Percentiles rank a stretch among this genome's conserved stretches.
Conservation (phyloP, 2,113 vertebrate genomes). For the Murina feae region DNA sequence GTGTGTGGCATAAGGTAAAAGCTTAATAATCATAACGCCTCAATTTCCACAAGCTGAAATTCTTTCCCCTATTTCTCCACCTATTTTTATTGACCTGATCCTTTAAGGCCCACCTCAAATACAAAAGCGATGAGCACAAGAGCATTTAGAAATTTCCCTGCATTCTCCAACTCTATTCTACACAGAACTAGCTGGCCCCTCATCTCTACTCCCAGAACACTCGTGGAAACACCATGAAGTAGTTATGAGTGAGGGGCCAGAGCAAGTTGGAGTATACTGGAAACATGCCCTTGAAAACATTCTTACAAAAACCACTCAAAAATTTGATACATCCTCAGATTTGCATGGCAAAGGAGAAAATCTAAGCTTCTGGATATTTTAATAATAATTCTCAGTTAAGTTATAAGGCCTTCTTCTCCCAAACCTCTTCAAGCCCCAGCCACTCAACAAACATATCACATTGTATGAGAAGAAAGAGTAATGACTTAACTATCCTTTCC, state of each 20-base stretch:
- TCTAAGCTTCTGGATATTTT: background rate
- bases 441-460: background rate
- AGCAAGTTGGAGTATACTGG: background rate
- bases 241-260: background rate
- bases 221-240: background rate
- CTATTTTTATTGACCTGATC: background rate
- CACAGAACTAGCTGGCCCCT: background rate
- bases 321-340: background rate
- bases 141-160: background rate
- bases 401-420: background rate
- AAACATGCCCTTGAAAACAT: background rate
- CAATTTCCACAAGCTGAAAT: background rate
- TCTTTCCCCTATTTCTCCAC: background rate
- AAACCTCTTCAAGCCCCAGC: background rate
- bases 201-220: background rate
- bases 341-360: background rate
- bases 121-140: background rate
- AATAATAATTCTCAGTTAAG: background rate
- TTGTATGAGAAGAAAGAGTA: background rate
- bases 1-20: background rate
- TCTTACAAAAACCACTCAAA: background rate
- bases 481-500: background rate
- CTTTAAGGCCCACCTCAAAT: background rate
- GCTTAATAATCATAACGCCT: background rate
- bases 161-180: background rate